Evolutionary conservation across 1,140 invertebrate genomes (phyloP).

Genomic region (Holcopasites calliopsidis): DNA sequence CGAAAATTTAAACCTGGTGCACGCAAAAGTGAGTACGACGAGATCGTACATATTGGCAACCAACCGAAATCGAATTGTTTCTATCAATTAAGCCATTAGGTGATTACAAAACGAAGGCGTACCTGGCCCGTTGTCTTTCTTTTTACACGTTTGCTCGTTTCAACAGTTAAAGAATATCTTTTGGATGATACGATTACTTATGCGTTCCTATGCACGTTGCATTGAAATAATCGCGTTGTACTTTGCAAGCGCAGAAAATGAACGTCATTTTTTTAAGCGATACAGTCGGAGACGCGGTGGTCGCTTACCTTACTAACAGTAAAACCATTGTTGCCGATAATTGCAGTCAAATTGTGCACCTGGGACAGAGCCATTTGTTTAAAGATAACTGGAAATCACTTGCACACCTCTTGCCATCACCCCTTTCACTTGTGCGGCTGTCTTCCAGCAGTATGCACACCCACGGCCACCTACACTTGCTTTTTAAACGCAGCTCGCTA

Average conservation of each 20-base stretch:
- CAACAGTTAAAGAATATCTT: background rate
- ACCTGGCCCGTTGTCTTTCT: no score
- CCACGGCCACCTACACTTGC: constrained; percentile 33
- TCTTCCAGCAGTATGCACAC: constrained; percentile 37
- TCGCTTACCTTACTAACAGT: constrained; percentile 69
- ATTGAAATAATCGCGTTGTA: no score
- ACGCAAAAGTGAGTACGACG: background rate
- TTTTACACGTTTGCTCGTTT: background rate
- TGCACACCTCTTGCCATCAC: constrained; percentile 66
- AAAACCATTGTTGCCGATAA: constrained; percentile 74
- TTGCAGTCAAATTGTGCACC: constrained; percentile 73
- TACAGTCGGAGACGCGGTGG: constrained; percentile 3
- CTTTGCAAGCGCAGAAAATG: background rate
- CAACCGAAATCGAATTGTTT: background rate
- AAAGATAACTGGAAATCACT: constrained; percentile 60
- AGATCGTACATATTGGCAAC: background rate
- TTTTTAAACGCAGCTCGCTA: constrained; percentile 36
- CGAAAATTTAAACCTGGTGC: background rate
- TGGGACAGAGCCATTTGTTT: constrained; percentile 76
- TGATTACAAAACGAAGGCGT: background rate
- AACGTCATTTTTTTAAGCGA: background rate
- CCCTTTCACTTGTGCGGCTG: constrained; percentile 61
- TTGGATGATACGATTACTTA: no score
- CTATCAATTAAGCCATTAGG: background rate
- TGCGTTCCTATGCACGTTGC: no score